phyloP scores from a whole-genome alignment of 2,113 vertebrate species.

The Andinoacara biseriatus region DNA sequence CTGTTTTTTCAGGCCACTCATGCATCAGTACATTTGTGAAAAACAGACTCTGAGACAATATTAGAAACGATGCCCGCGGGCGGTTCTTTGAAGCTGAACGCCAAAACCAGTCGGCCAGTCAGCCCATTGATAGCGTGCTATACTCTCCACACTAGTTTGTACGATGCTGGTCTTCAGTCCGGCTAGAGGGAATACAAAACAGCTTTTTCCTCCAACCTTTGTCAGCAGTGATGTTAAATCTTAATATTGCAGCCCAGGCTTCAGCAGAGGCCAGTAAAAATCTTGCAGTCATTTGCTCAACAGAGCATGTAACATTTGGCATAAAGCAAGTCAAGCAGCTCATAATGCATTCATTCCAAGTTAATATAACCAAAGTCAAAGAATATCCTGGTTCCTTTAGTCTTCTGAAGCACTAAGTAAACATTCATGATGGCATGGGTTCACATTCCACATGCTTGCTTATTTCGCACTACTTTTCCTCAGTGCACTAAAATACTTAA shows the following conservation, averaged over 20 bases:
- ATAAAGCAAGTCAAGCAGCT: slow-evolving; percentile 55
- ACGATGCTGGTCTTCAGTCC: slow-evolving; percentile 62
- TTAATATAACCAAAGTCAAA: slow-evolving; percentile 53
- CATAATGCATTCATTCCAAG: slow-evolving; percentile 53
- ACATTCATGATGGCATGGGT: slow-evolving; percentile 55
- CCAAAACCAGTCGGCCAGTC: slow-evolving; percentile 69
- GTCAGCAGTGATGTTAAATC: slow-evolving; percentile 69
- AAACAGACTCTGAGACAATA: slow-evolving; percentile 81
- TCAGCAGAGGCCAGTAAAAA: slow-evolving; percentile 31
- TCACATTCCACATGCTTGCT: slow-evolving; percentile 46
- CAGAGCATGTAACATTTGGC: slow-evolving; percentile 61
- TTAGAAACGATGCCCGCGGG: slow-evolving; percentile 78
- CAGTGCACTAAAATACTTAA: slow-evolving; percentile 18
- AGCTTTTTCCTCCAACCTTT: slow-evolving; percentile 59
- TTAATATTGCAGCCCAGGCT: slow-evolving; percentile 56
- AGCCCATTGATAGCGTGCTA: slow-evolving; percentile 69
- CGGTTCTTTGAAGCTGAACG: slow-evolving; percentile 79
- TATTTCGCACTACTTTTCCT: slow-evolving; percentile 22
- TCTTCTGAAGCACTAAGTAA: slow-evolving; percentile 44
- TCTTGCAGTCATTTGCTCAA: slow-evolving; percentile 60
- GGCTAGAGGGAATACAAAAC: slow-evolving; percentile 71
- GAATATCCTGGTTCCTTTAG: slow-evolving; percentile 37
- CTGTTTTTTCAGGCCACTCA: slow-evolving; percentile 75
- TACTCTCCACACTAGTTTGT: slow-evolving; percentile 58
- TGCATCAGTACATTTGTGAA: slow-evolving; percentile 78